Base-by-base conservation (phyloP, 2,888 invertebrate species). In the Dasysyrphus albostriatus region DNA sequence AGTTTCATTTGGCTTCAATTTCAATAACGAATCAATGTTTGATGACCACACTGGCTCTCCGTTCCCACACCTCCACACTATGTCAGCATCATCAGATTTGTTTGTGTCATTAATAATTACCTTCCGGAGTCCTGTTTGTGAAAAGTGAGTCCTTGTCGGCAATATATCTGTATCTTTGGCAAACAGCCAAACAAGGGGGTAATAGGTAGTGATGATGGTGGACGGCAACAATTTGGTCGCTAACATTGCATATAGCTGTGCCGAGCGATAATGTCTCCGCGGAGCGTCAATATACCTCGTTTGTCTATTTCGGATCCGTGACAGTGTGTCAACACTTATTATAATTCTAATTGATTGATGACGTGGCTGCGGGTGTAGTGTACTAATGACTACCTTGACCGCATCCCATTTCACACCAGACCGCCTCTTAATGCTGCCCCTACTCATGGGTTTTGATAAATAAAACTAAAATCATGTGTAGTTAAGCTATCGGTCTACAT, bases 281-380 rank as follows among this genome's bases (percentile, higher is more conserved):
- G 75, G 34, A 69, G 24, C 54, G 67, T 75, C 34, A 69, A 54
- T 74, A 65, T 51, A n/a, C 12, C 37, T 56, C 63, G 70, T 56
- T 56, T 70, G 61, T 42, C 76, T 56, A 37, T 39, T 76, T 39
- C 34, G n/a, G 39, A 70, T 82, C 44, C 63, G 39, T 65, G 61
- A 82, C 70, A 58, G 56, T 76, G 70, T 82, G 81, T 76, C 81
- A 82, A 82, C 81, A 76, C 63, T 70, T 76, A 82, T 82, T 56
- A 76, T 76, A 76, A 82, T 76, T 63, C 61, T 82, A 82, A 82
- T 70, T 82, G 74, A 74, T 80, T 69, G 75, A 82, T 76, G 81
- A 69, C 32, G 32, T 47, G 44, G 42, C 54, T 54, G 51, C 42
- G 63, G 47, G 24, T 39, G 44, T 24, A 24, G 24, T 24, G n/a